Percentiles rank a stretch among this genome's conserved stretches.
Conservation (phyloP, 1,140 invertebrate species). For the Parapsyche elsis region DNA sequence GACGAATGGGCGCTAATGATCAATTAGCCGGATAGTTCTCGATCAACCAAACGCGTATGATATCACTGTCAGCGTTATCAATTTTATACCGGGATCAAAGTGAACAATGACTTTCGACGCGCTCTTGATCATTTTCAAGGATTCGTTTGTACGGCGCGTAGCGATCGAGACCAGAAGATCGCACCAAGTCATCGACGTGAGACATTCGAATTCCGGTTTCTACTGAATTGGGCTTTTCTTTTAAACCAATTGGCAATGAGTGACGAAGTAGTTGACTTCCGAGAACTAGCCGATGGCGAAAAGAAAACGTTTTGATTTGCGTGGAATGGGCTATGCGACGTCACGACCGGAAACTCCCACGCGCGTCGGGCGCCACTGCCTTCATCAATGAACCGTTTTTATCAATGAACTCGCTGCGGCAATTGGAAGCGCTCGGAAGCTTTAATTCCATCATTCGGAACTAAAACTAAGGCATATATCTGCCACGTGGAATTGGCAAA, state of each 20-base stretch:
- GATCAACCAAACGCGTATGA: too few relatives aligned
- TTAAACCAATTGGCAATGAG: not conserved
- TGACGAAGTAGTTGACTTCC: slow-evolving; percentile 10
- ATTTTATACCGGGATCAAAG: too few relatives aligned
- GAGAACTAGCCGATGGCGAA: slow-evolving; percentile 14
- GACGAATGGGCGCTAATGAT: not conserved
- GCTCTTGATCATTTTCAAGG: too few relatives aligned
- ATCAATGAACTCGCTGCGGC: slow-evolving; percentile 46
- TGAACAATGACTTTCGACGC: too few relatives aligned
- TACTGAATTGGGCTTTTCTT: not conserved
- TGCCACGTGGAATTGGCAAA: too few relatives aligned
- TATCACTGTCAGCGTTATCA: too few relatives aligned
- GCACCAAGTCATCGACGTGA: too few relatives aligned
- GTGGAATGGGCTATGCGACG: slow-evolving; percentile 36
- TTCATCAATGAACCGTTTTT: slow-evolving; percentile 54
- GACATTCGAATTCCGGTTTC: too few relatives aligned
- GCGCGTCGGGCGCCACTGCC: slow-evolving; percentile 15
- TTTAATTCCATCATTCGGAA: not conserved
- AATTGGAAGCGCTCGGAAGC: slow-evolving; percentile 46
- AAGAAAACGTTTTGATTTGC: not conserved
- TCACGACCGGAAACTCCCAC: slow-evolving; percentile 43
- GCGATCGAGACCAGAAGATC: too few relatives aligned
- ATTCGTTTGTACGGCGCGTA: not conserved
- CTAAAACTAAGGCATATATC: too few relatives aligned
- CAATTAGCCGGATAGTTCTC: not conserved